Base-by-base conservation (phyloP, 2,888 invertebrate species). In the Danaus chrysippus region DNA sequence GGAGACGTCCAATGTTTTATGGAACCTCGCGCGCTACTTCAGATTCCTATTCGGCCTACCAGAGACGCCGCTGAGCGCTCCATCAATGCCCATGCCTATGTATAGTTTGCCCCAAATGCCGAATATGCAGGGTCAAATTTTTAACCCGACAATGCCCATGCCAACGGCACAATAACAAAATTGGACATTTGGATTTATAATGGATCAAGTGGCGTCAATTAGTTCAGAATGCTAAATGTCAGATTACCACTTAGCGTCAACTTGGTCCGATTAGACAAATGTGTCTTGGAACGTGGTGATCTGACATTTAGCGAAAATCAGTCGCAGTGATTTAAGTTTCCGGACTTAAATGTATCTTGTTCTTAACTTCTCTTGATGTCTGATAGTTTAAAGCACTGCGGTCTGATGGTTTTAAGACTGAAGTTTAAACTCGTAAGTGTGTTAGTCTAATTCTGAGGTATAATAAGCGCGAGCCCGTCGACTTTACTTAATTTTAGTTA, bases 1-100 rank as follows among this genome's bases (percentile, higher is more conserved):
- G 85, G 87, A 84, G 89, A 84, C 91, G 87, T 82, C 89, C 91
- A 84, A 91, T 91, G 86, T 91, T 78, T 77, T 92, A 90, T 86
- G 89, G 90, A 83, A 84, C 84, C 78, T 90, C 91, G 86, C 90
- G 86, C 84, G 86, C 84, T 86, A 86, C 91, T 84, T 88, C 91
- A 88, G 82, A 86, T 71, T 82, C 85, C 79, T 91, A 77, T 86
- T 90, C 81, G 88, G 89, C 77, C 69, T 87, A 78, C 83, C 88
- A 77, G 79, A 82, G 73, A 77, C 88, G 79, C 83, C 88, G 77
- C 75, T 91, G 81, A 87, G 76, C 73, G 80, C 80, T 54, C 82
- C 80, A 67, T 78, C 87, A 56, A 87, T 90, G 87, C 74, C 82
- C 62, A 87, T 89, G 84, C 90, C 91, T 11, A 88, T 89, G 88